Conservation (phyloP, 1,140 invertebrate genomes). For the Bradysia coprophila region DNA sequence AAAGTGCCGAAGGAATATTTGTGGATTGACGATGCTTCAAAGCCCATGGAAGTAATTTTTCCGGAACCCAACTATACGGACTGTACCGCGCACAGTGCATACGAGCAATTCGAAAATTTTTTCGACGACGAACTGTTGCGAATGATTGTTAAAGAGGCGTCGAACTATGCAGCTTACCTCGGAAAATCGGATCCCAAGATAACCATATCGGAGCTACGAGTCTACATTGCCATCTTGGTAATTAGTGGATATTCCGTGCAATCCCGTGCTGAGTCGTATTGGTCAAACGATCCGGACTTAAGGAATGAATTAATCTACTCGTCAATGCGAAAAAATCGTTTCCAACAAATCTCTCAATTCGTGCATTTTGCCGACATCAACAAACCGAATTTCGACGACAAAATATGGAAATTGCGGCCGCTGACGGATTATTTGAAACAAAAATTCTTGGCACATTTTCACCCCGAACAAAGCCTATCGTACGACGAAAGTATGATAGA, state of each 20-base stretch:
- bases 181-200: background rate
- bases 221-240: conserved; percentile 3
- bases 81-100: background rate
- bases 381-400: background rate
- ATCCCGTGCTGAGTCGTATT: background rate
- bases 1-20: too few species aligned
- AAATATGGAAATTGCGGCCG: conserved; percentile 1
- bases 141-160: background rate
- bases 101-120: conserved; percentile 3
- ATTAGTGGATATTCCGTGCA: conserved; percentile 2
- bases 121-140: conserved; percentile 2
- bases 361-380: background rate
- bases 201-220: background rate
- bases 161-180: conserved; percentile 1
- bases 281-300: background rate
- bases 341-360: background rate
- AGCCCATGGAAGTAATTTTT: conserved; percentile 1
- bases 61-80: conserved; percentile 3
- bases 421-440: conserved; percentile 3
- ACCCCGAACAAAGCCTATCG: conserved; percentile 9
- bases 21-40: conserved; percentile 1
- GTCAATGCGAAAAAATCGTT: background rate
- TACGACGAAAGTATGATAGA: conserved; percentile 14
- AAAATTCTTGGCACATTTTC: conserved; percentile 7
- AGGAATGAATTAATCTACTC: background rate